phyloP scores from a whole-genome alignment of 2,113 vertebrate species.

The Pantherophis guttatus region DNA sequence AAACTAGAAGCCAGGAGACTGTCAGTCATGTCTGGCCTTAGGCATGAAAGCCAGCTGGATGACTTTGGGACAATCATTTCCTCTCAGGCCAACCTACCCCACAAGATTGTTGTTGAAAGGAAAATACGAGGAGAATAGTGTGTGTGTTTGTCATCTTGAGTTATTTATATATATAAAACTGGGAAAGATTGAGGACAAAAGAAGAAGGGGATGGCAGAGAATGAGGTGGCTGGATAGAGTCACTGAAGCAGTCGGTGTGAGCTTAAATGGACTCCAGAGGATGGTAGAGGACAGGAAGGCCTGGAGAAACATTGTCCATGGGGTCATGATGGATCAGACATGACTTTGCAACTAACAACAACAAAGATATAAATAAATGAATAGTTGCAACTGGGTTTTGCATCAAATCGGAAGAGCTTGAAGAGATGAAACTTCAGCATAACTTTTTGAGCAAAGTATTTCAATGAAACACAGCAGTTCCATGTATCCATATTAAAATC shows the following conservation, averaged over 20 bases:
- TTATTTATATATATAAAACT: too few species aligned
- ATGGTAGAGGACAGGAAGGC: too few species aligned
- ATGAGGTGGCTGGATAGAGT: too few species aligned
- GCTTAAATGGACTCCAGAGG: too few species aligned
- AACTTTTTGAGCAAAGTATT: neutral
- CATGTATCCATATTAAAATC: neutral
- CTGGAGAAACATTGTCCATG: too few species aligned
- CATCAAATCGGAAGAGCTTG: neutral
- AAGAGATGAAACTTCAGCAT: neutral
- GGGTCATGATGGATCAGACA: too few species aligned
- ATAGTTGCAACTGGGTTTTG: neutral
- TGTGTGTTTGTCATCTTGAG: neutral
- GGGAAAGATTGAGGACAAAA: too few species aligned
- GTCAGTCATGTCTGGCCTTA: neutral
- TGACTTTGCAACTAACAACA: too few species aligned
- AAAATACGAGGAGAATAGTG: neutral
- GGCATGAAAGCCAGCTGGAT: neutral
- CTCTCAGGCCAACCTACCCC: too few species aligned
- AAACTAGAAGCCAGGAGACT: neutral
- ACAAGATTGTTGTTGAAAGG: neutral
- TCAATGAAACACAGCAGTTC: neutral
- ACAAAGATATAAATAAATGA: too few species aligned
- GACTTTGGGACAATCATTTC: neutral
- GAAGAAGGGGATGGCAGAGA: too few species aligned
- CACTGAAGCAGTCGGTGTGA: too few species aligned